A percentile compares a stretch with the other conserved stretches of the same genome.
These are phyloP conservation scores for Ischnura elegans DNA, from an alignment of 2,888 invertebrate genomes.

Conservation along the genomic window DNA sequence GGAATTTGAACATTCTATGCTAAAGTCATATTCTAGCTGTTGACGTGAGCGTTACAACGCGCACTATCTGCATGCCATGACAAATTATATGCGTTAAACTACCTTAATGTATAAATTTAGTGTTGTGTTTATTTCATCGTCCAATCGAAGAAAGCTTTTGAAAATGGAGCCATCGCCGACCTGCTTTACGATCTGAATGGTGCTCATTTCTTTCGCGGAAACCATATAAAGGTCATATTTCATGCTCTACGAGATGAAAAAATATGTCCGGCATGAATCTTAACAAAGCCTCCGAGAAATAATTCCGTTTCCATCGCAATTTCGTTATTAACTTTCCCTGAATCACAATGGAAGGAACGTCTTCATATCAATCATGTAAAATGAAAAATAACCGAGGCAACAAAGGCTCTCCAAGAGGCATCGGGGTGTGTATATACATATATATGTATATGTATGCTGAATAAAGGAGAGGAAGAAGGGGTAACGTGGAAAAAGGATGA, in stretches of 20 bases:
- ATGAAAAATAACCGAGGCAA: conserved; percentile 15
- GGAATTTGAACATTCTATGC: too few relatives aligned
- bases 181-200: neutral
- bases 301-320: neutral
- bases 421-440: neutral
- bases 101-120: neutral
- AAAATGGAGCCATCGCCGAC: neutral
- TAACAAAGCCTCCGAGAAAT: conserved; percentile 1
- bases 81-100: too few relatives aligned
- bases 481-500: neutral
- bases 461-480: neutral
- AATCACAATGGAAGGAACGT: conserved; percentile 27
- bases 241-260: neutral
- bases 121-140: neutral
- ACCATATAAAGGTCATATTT: neutral
- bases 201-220: neutral
- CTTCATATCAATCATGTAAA: conserved; percentile 15
- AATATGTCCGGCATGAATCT: neutral
- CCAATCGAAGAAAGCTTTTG: neutral
- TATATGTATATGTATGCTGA: too few relatives aligned
- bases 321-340: conserved; percentile 29
- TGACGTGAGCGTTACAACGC: too few relatives aligned
- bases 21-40: too few relatives aligned
- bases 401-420: neutral
- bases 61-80: too few relatives aligned